Conservation (phyloP, 92 coral and sea anemone genomes). For the Phenganax stokvisi region DNA sequence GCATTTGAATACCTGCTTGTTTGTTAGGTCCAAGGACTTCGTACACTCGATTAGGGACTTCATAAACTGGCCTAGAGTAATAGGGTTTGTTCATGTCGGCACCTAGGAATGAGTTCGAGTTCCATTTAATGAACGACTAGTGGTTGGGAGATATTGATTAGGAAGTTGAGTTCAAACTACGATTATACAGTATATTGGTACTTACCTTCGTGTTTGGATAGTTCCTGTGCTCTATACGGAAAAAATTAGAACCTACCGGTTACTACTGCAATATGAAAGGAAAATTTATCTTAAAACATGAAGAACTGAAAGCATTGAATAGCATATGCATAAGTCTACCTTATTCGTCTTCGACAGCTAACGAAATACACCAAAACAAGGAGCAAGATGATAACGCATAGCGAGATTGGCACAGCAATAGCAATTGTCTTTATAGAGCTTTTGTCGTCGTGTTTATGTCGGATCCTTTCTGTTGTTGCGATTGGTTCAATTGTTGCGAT, state of each 20-base stretch:
- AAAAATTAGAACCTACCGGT: too few relatives aligned
- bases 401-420: conserved; percentile 1
- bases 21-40: background rate
- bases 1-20: background rate
- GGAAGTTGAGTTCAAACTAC: too few relatives aligned
- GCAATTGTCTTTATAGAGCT: background rate
- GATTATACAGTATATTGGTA: too few relatives aligned
- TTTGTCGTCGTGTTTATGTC: background rate
- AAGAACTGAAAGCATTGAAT: background rate
- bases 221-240: too few relatives aligned
- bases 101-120: background rate
- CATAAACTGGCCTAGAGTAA: conserved; percentile 6
- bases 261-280: background rate
- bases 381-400: background rate
- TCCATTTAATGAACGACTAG: background rate
- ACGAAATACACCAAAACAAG: background rate
- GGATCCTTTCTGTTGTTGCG: too few relatives aligned
- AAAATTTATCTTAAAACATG: background rate
- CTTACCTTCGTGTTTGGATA: too few relatives aligned
- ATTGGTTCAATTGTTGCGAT: too few relatives aligned
- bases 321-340: background rate
- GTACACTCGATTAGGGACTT: background rate
- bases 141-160: background rate
- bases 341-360: background rate
- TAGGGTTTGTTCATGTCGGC: background rate